A percentile compares a stretch with the other conserved stretches of the same genome.
Conservation (phyloP, 2,888 invertebrate genomes). For the Notodromas monacha region DNA sequence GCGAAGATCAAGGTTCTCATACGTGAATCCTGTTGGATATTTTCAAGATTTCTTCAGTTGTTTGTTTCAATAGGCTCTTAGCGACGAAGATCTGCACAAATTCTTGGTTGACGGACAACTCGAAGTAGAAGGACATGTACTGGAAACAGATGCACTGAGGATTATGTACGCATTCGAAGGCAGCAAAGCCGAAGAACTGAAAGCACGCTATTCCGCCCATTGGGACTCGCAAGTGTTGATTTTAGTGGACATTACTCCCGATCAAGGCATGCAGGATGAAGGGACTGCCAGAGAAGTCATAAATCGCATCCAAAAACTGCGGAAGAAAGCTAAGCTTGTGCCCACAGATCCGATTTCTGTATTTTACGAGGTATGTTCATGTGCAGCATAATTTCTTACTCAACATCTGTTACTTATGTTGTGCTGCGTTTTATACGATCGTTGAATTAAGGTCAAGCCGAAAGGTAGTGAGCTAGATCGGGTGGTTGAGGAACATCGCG, state of each 20-base stretch:
- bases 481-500: no score
- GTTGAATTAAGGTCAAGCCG: constrained; percentile 5
- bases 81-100: constrained; percentile 40
- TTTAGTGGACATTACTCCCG: constrained; percentile 54
- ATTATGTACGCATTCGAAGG: constrained; percentile 40
- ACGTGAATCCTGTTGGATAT: neutral
- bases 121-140: constrained; percentile 31
- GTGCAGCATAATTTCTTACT: no score
- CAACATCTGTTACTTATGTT: constrained; percentile 25
- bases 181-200: constrained; percentile 23
- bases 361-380: constrained; percentile 30
- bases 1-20: constrained; percentile 31
- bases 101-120: constrained; percentile 34
- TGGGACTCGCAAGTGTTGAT: constrained; percentile 52
- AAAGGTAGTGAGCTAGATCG: no score
- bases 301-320: constrained; percentile 72
- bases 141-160: constrained; percentile 27
- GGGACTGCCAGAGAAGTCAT: constrained; percentile 80
- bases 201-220: constrained; percentile 51
- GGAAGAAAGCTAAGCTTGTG: constrained; percentile 71
- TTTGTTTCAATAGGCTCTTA: constrained; percentile 22
- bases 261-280: constrained; percentile 65
- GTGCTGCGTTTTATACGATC: constrained; percentile 12
- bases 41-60: neutral
- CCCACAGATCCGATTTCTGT: constrained; percentile 65